phyloP scores from a whole-genome alignment of 2,797 vertebrate genomes.

The Triplophysa bombifrons region DNA sequence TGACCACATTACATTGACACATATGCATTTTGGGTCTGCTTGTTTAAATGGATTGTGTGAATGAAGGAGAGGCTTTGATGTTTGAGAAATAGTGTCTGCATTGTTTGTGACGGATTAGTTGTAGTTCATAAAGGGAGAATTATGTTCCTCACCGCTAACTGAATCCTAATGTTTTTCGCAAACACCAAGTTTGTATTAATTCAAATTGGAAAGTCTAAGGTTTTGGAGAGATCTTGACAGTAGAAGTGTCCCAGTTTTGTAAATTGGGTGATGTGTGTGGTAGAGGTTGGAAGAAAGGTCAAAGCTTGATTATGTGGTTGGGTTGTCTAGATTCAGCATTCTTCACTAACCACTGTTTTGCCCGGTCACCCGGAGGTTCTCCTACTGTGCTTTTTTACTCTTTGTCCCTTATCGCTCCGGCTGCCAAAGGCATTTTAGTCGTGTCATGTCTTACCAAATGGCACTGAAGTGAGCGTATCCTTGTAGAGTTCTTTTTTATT shows the following conservation, averaged over 20 bases:
- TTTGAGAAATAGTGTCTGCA: conserved; percentile 8
- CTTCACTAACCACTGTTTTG: conserved; percentile 24
- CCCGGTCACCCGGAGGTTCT: not conserved
- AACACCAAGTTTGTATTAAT: conserved; percentile 9
- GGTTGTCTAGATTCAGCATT: conserved; percentile 1
- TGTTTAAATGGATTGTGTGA: conserved; percentile 11
- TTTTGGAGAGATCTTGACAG: conserved; percentile 13
- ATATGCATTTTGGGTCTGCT: not conserved
- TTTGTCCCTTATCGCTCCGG: not conserved
- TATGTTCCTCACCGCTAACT: conserved; percentile 18
- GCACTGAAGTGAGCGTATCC: not conserved
- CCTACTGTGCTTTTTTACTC: not conserved
- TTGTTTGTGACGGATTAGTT: conserved; percentile 38
- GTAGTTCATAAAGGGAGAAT: conserved; percentile 45
- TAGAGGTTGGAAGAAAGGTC: not conserved
- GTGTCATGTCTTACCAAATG: conserved; percentile 25
- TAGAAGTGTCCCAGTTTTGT: not conserved
- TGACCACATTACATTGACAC: not conserved
- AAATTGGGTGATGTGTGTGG: conserved; percentile 9
- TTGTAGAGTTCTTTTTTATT: conserved; percentile 13
- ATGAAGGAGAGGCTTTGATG: conserved; percentile 18
- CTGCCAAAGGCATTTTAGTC: conserved; percentile 1
- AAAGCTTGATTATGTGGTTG: not conserved
- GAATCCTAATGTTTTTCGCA: conserved; percentile 33
- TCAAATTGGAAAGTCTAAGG: not conserved